Conservation (phyloP, 2,888 invertebrate genomes). For the Oscheius sp. region DNA sequence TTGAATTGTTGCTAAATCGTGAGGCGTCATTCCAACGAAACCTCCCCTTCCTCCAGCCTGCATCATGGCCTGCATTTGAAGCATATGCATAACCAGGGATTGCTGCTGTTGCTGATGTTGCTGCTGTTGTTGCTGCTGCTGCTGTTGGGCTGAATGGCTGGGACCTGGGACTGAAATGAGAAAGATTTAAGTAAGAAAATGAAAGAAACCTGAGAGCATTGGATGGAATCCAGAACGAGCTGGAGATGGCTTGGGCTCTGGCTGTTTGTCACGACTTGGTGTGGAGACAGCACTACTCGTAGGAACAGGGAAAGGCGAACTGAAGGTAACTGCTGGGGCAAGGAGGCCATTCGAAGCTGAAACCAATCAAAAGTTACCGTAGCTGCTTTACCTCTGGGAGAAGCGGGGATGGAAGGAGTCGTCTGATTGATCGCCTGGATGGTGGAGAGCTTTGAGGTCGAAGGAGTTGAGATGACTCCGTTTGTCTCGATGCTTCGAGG, state of each 20-base stretch:
- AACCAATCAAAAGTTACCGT: not conserved
- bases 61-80: not conserved
- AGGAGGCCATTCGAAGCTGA: slow-evolving; percentile 19
- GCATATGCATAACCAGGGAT: slow-evolving; percentile 1
- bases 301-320: slow-evolving; percentile 9
- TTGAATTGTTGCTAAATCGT: slow-evolving; percentile 3
- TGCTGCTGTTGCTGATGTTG: not conserved
- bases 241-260: slow-evolving; percentile 12
- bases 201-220: not conserved
- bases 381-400: slow-evolving; percentile 1
- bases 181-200: not conserved
- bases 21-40: not conserved
- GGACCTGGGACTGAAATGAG: not conserved
- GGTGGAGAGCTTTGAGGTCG: not conserved
- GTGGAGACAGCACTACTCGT: not conserved
- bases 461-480: not conserved
- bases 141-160: not conserved
- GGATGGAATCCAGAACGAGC: slow-evolving; percentile 19
- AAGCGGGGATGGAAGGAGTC: slow-evolving; percentile 18
- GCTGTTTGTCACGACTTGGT: not conserved
- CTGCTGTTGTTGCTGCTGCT: not conserved
- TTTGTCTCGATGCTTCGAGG: not conserved
- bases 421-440: slow-evolving; percentile 4
- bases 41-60: not conserved
- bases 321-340: not conserved